A percentile compares a stretch with the other conserved stretches of the same genome.
Evolutionary conservation across 2,888 invertebrate genomes (phyloP).

Genomic region (Erebia palarica): DNA sequence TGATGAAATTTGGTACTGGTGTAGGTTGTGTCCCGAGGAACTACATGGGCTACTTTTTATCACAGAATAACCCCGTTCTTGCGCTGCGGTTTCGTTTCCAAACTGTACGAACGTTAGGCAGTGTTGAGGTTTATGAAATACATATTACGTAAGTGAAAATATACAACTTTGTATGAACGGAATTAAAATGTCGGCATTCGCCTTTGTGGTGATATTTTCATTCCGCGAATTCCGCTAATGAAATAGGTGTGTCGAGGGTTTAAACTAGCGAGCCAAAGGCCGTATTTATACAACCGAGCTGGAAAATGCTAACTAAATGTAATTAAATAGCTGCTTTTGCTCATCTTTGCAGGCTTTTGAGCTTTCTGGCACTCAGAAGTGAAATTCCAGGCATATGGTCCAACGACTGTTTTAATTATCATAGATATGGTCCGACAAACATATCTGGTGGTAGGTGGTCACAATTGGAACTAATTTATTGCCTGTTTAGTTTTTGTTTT

Average conservation of each 20-base stretch:
- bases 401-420: no score
- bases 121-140: no score
- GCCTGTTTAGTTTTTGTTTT: no score
- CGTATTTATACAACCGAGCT: neutral
- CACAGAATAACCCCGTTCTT: no score
- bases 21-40: no score
- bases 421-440: no score
- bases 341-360: neutral
- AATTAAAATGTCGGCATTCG: slow-evolving; percentile 21
- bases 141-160: slow-evolving; percentile 7
- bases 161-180: slow-evolving; percentile 15
- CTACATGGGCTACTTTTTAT: no score
- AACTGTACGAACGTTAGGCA: neutral
- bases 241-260: slow-evolving; percentile 19
- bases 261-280: slow-evolving; percentile 11
- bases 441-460: no score
- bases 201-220: slow-evolving; percentile 27
- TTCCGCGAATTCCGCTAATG: slow-evolving; percentile 23
- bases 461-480: no score
- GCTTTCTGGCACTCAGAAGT: no score
- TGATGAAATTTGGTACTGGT: no score
- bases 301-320: slow-evolving; percentile 12
- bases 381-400: no score
- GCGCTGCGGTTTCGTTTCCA: neutral
- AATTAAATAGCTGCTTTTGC: slow-evolving; percentile 14